A percentile compares a stretch with the other conserved stretches of the same genome.
phyloP scores from a whole-genome alignment of 2,888 invertebrate genomes.

The Drosophila niveifrons region DNA sequence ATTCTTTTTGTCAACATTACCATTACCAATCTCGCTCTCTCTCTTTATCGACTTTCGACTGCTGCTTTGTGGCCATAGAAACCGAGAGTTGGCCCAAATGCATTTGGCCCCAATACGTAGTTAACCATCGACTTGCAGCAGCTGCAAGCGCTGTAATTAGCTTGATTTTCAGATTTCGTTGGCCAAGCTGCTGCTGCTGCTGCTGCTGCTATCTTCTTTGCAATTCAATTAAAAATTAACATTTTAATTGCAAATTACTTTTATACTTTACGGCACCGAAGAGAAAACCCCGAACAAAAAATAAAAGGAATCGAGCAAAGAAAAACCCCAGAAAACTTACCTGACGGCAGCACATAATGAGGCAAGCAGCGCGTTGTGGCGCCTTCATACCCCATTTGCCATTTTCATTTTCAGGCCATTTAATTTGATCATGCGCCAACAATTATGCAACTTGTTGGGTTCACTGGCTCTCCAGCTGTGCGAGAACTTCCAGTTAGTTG shows the following conservation, averaged over 20 bases:
- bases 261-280: slow-evolving; percentile 51
- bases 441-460: slow-evolving; percentile 82
- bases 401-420: slow-evolving; percentile 63
- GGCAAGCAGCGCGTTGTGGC: slow-evolving; percentile 29
- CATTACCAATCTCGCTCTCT: slow-evolving; percentile 21
- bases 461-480: slow-evolving; percentile 31
- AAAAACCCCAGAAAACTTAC: slow-evolving; percentile 28
- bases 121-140: slow-evolving; percentile 19
- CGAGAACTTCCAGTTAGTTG: slow-evolving; percentile 19
- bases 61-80: slow-evolving; percentile 25
- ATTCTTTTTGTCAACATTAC: slow-evolving; percentile 77
- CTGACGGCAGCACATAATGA: slow-evolving; percentile 45
- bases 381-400: background rate
- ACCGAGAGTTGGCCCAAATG: slow-evolving; percentile 24
- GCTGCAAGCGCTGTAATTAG: slow-evolving; percentile 60
- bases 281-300: background rate
- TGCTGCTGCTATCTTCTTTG: slow-evolving; percentile 25
- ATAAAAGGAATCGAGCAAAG: background rate
- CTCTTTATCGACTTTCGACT: slow-evolving; percentile 29
- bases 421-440: slow-evolving; percentile 81
- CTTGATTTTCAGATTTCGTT: slow-evolving; percentile 56
- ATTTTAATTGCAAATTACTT: slow-evolving; percentile 82
- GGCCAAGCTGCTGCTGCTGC: slow-evolving; percentile 12
- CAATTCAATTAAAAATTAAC: slow-evolving; percentile 82
- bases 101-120: slow-evolving; percentile 30